phyloP scores from a whole-genome alignment of 2,113 vertebrate genomes.

The Urocynchramus pylzowi region DNA sequence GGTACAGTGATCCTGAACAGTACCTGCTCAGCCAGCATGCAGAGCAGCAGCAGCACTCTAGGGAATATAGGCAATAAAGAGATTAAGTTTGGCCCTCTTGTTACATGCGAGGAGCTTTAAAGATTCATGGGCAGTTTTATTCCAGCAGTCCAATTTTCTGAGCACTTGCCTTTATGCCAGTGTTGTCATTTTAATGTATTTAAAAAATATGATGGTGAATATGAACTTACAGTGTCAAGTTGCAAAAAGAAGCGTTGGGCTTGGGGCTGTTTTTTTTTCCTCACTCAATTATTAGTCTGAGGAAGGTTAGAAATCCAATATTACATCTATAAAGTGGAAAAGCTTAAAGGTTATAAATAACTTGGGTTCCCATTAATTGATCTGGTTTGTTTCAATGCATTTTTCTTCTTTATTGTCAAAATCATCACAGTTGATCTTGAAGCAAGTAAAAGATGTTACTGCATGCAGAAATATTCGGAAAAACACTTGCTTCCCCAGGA shows the following conservation, averaged over 20 bases:
- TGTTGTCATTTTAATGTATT: neutral
- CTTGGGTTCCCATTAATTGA: neutral
- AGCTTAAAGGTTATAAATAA: neutral
- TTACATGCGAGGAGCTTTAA: conserved; percentile 11
- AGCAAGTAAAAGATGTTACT: neutral
- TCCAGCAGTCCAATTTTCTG: conserved; percentile 5
- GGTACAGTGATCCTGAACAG: neutral
- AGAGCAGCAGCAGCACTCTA: neutral
- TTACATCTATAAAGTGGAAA: neutral
- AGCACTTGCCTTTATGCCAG: neutral
- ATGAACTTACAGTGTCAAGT: neutral
- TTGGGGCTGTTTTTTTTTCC: neutral
- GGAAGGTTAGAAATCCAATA: neutral
- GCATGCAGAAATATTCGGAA: neutral
- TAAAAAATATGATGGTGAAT: neutral
- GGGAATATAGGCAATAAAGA: neutral
- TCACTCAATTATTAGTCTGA: neutral
- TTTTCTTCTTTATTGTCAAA: neutral
- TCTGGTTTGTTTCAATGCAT: neutral
- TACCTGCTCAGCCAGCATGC: neutral
- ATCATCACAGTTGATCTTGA: neutral
- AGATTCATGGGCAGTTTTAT: conserved; percentile 8
- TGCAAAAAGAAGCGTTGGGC: neutral
- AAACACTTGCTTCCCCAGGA: neutral
- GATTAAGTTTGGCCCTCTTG: neutral